Evolutionary conservation across 2,797 vertebrate species (phyloP).

Genomic region (Aselliscus stoliczkanus): DNA sequence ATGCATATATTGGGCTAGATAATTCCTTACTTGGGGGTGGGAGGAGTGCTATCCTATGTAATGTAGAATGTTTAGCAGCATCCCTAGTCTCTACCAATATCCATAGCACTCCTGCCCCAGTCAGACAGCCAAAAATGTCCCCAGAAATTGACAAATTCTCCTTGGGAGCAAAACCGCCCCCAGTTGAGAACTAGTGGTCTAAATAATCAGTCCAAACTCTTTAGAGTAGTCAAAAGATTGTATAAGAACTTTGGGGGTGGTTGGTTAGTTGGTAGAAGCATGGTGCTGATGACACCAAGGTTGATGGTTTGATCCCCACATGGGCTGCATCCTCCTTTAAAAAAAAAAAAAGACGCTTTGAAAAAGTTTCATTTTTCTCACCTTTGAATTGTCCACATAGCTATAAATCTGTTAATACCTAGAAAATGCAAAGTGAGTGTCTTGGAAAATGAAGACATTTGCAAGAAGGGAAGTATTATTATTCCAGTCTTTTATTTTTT

Average conservation of each 20-base stretch:
- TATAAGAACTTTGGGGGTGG: background rate
- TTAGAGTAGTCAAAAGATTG: background rate
- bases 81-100: background rate
- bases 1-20: background rate
- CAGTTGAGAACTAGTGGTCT: background rate
- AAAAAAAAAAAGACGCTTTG: too few relatives aligned
- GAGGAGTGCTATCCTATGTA: too few relatives aligned
- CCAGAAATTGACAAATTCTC: background rate
- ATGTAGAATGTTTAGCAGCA: background rate
- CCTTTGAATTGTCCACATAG: background rate
- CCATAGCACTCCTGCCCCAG: background rate
- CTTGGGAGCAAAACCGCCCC: background rate
- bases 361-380: background rate
- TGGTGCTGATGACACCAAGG: too few relatives aligned
- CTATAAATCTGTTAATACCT: background rate
- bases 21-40: background rate
- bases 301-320: too few relatives aligned
- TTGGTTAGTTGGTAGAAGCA: too few relatives aligned
- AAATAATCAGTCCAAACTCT: background rate
- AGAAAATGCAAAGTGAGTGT: background rate
- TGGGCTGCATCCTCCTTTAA: too few relatives aligned
- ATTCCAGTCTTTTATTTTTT: background rate
- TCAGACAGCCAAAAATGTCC: background rate
- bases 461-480: background rate
- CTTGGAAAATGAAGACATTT: slow-evolving; percentile 27